Percentiles rank a stretch among this genome's conserved stretches.
Conservation (phyloP, 2,797 vertebrate species). For the Gymnothorax reevesii region DNA sequence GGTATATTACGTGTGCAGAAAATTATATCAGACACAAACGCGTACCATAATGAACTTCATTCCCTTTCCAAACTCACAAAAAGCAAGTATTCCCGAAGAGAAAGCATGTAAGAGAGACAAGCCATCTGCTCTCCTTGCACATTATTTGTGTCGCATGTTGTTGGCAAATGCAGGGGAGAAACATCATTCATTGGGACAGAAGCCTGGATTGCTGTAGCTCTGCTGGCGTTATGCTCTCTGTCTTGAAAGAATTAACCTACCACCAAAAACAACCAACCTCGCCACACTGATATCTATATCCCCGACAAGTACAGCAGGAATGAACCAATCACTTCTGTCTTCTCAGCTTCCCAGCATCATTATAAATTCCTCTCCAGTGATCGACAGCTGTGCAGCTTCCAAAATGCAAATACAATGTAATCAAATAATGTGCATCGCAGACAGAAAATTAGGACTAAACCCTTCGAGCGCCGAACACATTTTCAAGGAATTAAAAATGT, state of each 20-base stretch:
- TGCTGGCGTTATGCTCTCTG: constrained; percentile 21
- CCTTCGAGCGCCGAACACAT: no score
- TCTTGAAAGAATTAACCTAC: constrained; percentile 32
- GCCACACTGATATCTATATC: constrained; percentile 32
- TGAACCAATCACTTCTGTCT: constrained; percentile 36
- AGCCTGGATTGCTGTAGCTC: constrained; percentile 33
- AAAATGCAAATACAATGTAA: background rate
- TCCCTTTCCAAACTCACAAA: background rate
- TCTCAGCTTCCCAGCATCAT: constrained; percentile 8
- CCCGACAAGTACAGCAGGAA: constrained; percentile 15
- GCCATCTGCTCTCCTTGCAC: background rate
- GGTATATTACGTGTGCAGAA: background rate
- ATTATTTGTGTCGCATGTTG: constrained; percentile 12
- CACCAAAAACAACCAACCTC: constrained; percentile 37
- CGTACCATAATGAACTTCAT: background rate
- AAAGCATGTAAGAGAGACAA: background rate
- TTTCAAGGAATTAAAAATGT: no score
- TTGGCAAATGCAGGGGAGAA: background rate
- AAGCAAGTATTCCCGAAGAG: constrained; percentile 2
- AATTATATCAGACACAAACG: background rate
- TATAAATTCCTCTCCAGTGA: background rate
- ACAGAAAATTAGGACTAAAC: background rate
- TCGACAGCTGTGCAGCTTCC: constrained; percentile 14
- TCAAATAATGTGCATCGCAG: constrained; percentile 8
- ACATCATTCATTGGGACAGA: constrained; percentile 36